Evolutionary conservation across 2,888 invertebrate species (phyloP).

Genomic region (Noctua janthina): DNA sequence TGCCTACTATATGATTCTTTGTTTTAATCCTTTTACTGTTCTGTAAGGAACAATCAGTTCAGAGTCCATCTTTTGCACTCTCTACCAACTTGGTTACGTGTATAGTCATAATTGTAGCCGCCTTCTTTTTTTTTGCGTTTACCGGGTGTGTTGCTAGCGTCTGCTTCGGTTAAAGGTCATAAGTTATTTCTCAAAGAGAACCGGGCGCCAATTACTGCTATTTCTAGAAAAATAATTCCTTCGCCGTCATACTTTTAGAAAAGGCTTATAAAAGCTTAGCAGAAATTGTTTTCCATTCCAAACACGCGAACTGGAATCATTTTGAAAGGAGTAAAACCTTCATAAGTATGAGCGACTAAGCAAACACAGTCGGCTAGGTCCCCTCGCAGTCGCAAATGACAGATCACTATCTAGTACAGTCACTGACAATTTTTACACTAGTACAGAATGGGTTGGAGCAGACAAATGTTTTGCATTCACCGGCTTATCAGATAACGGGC

Average conservation of each 20-base stretch:
- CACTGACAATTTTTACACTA: constrained; percentile 90
- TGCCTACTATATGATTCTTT: constrained; percentile 49
- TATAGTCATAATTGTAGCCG: constrained; percentile 25
- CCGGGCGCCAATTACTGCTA: constrained; percentile 26
- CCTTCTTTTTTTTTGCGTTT: constrained; percentile 31
- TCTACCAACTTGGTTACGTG: constrained; percentile 17
- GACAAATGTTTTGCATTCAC: constrained; percentile 89
- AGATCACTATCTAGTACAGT: constrained; percentile 88
- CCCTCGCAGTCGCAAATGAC: constrained; percentile 81
- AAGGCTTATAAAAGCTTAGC: constrained; percentile 2
- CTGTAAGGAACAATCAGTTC: constrained; percentile 41
- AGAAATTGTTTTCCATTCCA: constrained; percentile 26
- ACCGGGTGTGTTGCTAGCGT: constrained; percentile 2
- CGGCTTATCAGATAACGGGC: constrained; percentile 87
- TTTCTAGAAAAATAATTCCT: constrained; percentile 26
- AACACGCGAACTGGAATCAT: constrained; percentile 40
- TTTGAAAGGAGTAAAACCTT: constrained; percentile 49
- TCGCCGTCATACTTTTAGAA: constrained; percentile 4
- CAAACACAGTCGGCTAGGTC: constrained; percentile 72
- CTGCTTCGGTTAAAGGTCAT: constrained; percentile 34
- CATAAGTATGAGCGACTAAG: constrained; percentile 59
- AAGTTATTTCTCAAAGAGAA: constrained; percentile 31
- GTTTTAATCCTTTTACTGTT: constrained; percentile 54
- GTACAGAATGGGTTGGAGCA: constrained; percentile 84
- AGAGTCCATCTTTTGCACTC: constrained; percentile 35